phyloP scores from a whole-genome alignment of 2,797 vertebrate species.

The Euthynnus affinis region DNA sequence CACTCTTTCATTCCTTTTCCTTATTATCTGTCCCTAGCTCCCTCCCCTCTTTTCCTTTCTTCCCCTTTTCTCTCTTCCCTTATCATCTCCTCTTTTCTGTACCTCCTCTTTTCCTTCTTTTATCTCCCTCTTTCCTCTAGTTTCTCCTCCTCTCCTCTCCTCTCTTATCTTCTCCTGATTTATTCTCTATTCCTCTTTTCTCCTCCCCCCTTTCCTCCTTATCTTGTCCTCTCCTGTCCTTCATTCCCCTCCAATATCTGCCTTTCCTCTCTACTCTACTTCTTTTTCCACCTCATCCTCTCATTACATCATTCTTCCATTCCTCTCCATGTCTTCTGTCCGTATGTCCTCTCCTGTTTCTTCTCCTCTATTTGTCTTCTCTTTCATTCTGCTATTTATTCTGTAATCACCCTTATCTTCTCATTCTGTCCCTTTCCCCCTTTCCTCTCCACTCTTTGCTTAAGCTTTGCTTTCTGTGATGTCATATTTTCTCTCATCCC shows the following conservation, averaged over 20 bases:
- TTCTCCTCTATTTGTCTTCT: background rate
- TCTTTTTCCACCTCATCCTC: background rate
- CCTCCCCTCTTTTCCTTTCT: too few species aligned
- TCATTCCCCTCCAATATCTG: background rate
- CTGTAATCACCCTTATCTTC: too few species aligned
- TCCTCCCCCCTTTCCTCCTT: background rate
- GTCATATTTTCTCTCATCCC: background rate
- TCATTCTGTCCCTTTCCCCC: background rate
- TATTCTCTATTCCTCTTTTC: background rate
- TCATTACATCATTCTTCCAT: background rate
- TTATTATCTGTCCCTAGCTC: too few species aligned
- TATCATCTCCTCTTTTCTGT: too few species aligned
- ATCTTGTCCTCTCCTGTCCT: background rate
- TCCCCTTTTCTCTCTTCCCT: too few species aligned
- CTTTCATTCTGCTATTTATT: background rate
- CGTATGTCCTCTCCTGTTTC: background rate
- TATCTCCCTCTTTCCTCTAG: background rate
- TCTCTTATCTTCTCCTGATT: background rate
- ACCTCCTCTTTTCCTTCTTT: background rate
- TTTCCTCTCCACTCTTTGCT: background rate
- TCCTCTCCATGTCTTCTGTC: too few species aligned
- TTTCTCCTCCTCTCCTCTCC: background rate
- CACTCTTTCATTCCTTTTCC: too few species aligned
- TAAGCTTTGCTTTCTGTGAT: background rate
- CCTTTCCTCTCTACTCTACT: background rate